Percentiles rank a stretch among this genome's conserved stretches.
Conservation (phyloP, 2,888 invertebrate species). For the Athripsodes cinereus region DNA sequence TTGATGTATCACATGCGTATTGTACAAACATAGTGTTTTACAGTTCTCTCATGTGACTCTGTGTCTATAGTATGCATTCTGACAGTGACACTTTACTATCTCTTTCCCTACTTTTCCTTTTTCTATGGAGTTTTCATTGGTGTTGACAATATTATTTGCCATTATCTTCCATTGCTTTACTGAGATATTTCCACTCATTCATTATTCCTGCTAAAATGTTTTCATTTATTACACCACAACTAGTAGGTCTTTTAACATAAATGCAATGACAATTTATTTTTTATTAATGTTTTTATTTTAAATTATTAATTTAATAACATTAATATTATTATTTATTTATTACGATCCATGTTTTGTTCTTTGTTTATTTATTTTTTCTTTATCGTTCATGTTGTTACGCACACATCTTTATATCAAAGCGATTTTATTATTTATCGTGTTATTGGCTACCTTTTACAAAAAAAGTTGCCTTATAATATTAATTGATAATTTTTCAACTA, state of each 20-base stretch:
- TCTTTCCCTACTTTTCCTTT: no score
- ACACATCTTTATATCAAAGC: slow-evolving; percentile 9
- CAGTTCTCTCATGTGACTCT: no score
- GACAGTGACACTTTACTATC: no score
- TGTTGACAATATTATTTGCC: no score
- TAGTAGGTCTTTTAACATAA: background rate
- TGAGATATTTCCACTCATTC: no score
- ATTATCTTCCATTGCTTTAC: no score
- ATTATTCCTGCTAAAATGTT: background rate
- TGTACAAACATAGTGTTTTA: no score
- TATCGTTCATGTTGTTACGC: slow-evolving; percentile 22
- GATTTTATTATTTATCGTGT: background rate
- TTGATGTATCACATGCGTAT: no score
- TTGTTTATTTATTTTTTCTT: slow-evolving; percentile 24
- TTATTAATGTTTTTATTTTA: background rate
- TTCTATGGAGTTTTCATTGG: no score
- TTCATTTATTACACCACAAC: background rate
- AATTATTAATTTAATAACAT: background rate
- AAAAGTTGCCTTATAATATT: slow-evolving; percentile 12
- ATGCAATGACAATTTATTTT: slow-evolving; percentile 8
- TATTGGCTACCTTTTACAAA: background rate
- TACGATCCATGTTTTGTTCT: slow-evolving; percentile 26
- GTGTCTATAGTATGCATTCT: no score
- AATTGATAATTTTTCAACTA: slow-evolving; percentile 24
- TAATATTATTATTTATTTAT: background rate